These are phyloP conservation scores for Falco columbarius DNA, from an alignment of 2,797 vertebrate genomes.

Conservation along the genomic window DNA sequence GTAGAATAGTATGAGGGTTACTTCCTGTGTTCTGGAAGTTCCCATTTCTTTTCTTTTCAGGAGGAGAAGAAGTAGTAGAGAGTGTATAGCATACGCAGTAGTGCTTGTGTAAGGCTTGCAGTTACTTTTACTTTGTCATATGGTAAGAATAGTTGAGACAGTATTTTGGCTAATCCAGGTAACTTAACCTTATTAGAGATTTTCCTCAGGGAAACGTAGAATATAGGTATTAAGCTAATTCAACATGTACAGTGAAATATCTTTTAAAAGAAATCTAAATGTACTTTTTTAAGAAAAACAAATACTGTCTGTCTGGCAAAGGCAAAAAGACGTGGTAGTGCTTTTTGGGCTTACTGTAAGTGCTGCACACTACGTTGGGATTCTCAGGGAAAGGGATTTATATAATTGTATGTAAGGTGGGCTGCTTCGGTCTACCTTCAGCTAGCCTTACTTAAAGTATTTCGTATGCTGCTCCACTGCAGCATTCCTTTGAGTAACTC, in stretches of 20 bases:
- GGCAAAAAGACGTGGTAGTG: not conserved
- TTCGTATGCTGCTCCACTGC: not conserved
- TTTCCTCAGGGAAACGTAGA: not conserved
- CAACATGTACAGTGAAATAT: not conserved
- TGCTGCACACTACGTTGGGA: not conserved
- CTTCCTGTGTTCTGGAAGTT: not conserved
- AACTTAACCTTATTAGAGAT: not conserved
- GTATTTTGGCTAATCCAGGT: not conserved
- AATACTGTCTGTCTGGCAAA: not conserved
- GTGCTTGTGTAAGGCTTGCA: not conserved
- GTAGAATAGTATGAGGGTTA: not conserved
- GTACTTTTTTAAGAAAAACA: not conserved
- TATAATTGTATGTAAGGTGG: not conserved
- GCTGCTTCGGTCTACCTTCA: not conserved
- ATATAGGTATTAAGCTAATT: not conserved
- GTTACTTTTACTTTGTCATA: not conserved
- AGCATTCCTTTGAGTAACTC: not conserved
- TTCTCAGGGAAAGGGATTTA: not conserved
- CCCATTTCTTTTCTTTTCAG: not conserved
- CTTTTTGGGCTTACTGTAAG: not conserved
- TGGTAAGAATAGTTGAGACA: not conserved
- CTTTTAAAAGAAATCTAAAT: not conserved
- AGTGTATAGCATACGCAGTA: not conserved
- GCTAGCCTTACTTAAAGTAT: not conserved
- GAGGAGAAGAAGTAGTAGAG: not conserved